Base-by-base conservation (phyloP, 2,797 vertebrate genomes). In the Garrulus glandarius region DNA sequence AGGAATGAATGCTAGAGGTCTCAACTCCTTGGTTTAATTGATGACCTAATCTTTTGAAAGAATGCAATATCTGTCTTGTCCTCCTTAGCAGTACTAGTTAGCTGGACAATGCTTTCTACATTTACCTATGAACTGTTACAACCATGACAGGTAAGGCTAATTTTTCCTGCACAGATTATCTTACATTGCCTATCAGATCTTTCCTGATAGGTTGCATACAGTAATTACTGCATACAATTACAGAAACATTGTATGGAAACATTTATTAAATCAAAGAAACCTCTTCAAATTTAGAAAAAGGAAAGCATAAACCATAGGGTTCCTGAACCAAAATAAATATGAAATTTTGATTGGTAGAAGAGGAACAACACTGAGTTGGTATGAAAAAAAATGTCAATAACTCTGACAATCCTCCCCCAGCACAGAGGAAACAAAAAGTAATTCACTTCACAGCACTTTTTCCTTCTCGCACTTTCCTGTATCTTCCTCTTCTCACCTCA, bases 401-500 rank as follows among this genome's bases (percentile, higher is more conserved):
- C 32, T 84, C 59, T 78, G 41, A 11, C 15, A 74, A 52, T 80
- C 49, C 57, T 94, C 14, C 39, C 71, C 32, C 27, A 75, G 22
- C 41, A 65, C 4, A 56, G n/a, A 84, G 64, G 72, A 78, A 67
- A 93, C 34, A 92, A 91, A 94, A 77, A 90, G 57, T 55, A 80
- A 93, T 84, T 84, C 10, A 67, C 69, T 75, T 76, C 49, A 68
- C 55, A 63, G 69, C 50, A 55, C 24, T 55, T 61, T 94, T 84
- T 90, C 15, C 47, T 55, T 84, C 60, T 57, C 79, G 41, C 39
- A 72, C 20, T 86, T 92, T 43, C 52, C 49, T 72, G 67, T 56
- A 77, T 95, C 93, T 93, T 85, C 71, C 55, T 95, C 63, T 95
- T 91, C 88, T 94, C 67, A 79, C 79, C 77, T 93, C 86, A 96